phyloP scores from a whole-genome alignment of 1,140 invertebrate species.

The Chelonus insularis region DNA sequence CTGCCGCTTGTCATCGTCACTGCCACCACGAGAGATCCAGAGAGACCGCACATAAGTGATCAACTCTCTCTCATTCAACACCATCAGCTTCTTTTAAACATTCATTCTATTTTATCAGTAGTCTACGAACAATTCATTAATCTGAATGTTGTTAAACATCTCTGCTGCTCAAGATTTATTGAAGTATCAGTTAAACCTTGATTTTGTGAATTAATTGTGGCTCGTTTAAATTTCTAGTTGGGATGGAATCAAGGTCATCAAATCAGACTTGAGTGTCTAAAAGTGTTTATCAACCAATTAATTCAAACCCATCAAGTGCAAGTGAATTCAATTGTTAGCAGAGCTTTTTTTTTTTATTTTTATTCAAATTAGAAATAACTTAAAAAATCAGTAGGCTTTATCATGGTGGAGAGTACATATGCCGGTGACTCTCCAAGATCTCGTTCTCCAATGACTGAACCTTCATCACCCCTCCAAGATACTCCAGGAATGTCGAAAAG shows the following conservation, averaged over 20 bases:
- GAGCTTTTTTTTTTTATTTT: neutral
- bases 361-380: neutral
- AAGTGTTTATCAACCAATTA: neutral
- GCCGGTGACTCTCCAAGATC: conserved; percentile 52
- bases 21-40: neutral
- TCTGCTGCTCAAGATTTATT: too few relatives aligned
- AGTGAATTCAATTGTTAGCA: neutral
- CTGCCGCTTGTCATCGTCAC: neutral
- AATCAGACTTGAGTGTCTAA: too few relatives aligned
- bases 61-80: neutral
- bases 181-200: too few relatives aligned
- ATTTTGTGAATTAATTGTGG: too few relatives aligned
- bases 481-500: conserved; percentile 39
- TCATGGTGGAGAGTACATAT: conserved; percentile 56
- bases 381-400: conserved; percentile 21
- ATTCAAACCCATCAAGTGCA: neutral
- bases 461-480: conserved; percentile 49
- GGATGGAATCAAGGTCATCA: neutral
- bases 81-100: neutral
- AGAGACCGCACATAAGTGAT: neutral
- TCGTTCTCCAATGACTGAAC: conserved; percentile 55
- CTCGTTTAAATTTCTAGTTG: too few relatives aligned
- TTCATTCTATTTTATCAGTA: too few relatives aligned
- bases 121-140: too few relatives aligned
- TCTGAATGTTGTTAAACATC: too few relatives aligned